Evolutionary conservation across 2,888 invertebrate genomes (phyloP).

Genomic region (Kryphioiulus occultus): DNA sequence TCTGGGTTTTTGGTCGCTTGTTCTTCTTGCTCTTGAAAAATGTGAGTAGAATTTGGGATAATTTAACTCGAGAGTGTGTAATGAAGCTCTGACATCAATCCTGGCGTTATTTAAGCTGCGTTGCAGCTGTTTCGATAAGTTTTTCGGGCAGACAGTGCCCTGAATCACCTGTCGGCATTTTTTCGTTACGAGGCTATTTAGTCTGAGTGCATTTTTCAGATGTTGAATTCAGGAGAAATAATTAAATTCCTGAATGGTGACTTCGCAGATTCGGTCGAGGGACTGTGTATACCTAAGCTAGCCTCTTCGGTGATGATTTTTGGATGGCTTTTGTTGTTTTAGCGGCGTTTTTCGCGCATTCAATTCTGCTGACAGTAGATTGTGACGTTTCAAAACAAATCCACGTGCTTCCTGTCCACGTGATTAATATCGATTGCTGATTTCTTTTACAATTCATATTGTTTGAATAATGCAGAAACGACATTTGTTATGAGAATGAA

Average conservation of each 20-base stretch:
- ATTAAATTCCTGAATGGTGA: neutral
- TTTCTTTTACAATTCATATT: too few relatives aligned
- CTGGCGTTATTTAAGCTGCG: too few relatives aligned
- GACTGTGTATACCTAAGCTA: too few relatives aligned
- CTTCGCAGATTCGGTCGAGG: too few relatives aligned
- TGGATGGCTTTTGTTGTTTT: neutral
- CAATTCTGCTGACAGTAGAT: neutral
- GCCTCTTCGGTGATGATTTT: too few relatives aligned
- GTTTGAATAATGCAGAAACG: too few relatives aligned
- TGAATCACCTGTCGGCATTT: neutral
- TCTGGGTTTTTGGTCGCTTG: neutral
- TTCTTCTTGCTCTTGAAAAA: neutral
- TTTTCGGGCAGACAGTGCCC: too few relatives aligned
- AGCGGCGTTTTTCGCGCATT: neutral
- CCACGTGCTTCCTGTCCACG: neutral
- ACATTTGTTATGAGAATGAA: neutral
- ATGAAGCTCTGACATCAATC: neutral
- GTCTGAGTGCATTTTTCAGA: neutral
- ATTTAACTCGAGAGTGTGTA: neutral
- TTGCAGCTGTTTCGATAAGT: too few relatives aligned
- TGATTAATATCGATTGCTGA: neutral
- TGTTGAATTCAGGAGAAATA: neutral
- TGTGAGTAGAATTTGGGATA: neutral
- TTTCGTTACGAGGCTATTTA: neutral
- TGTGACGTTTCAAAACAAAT: constrained; percentile 10